Evolutionary conservation across 2,888 invertebrate genomes (phyloP).

Genomic region (Phragmatobia fuliginosa): DNA sequence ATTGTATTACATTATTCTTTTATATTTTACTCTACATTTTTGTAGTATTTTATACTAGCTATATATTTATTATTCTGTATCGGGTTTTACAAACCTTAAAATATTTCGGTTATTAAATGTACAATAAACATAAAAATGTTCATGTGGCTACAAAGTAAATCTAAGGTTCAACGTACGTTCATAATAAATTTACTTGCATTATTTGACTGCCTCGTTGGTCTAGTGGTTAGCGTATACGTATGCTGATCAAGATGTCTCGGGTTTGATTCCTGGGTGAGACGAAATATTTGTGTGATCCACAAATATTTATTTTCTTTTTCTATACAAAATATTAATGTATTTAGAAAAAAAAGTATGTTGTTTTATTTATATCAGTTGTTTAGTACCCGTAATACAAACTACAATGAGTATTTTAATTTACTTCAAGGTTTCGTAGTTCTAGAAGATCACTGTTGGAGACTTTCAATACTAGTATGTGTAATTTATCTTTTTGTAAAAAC

Average conservation of each 20-base stretch:
- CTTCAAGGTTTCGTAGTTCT: neutral
- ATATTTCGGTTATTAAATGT: neutral
- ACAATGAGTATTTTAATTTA: neutral
- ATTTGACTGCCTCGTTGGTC: no score
- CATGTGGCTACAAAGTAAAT: neutral
- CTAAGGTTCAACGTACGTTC: neutral
- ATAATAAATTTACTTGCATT: neutral
- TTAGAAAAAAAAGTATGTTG: no score
- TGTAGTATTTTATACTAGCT: neutral
- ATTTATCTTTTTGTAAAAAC: neutral
- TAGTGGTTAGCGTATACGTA: no score
- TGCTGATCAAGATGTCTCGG: no score
- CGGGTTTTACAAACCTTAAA: neutral
- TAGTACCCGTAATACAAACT: no score
- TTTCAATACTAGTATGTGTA: neutral
- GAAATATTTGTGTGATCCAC: no score
- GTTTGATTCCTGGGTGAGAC: no score
- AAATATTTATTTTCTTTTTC: no score
- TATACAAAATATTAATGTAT: no score
- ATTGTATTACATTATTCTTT: neutral
- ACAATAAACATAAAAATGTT: neutral
- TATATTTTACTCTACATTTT: neutral
- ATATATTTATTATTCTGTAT: neutral
- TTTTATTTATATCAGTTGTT: no score
- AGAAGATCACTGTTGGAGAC: neutral